Evolutionary conservation across 2,888 invertebrate genomes (phyloP).

Genomic region (Drosophila percnosoma): DNA sequence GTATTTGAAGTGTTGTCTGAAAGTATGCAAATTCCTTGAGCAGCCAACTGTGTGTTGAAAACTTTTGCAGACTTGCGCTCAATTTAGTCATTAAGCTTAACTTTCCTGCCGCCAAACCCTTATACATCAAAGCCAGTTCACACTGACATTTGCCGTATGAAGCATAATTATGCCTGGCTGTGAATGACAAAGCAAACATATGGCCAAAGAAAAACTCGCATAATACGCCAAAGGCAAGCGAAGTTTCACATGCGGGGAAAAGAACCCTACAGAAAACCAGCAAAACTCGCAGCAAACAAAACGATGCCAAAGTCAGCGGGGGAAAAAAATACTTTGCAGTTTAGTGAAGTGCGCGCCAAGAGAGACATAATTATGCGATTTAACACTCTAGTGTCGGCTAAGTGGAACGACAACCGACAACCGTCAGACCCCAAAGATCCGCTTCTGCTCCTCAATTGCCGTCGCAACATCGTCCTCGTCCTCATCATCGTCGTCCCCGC

Average conservation of each 20-base stretch:
- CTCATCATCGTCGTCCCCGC: neutral
- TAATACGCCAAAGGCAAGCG: conserved; percentile 36
- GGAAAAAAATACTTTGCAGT: conserved; percentile 55
- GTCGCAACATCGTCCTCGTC: neutral
- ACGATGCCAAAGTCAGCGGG: conserved; percentile 49
- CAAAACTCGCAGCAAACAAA: conserved; percentile 25
- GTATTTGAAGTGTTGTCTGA: conserved; percentile 28
- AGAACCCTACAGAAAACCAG: conserved; percentile 6
- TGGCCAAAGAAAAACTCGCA: conserved; percentile 42
- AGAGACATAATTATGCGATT: conserved; percentile 82
- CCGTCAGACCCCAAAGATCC: conserved; percentile 10
- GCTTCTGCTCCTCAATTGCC: neutral
- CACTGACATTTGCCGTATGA: conserved; percentile 24
- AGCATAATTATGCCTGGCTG: conserved; percentile 59
- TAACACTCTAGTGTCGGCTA: conserved; percentile 75
- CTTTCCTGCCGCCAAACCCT: conserved; percentile 32
- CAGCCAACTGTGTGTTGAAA: conserved; percentile 59
- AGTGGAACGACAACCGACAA: conserved; percentile 69
- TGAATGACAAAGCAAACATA: conserved; percentile 63
- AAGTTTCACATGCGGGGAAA: conserved; percentile 37
- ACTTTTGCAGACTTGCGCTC: conserved; percentile 58
- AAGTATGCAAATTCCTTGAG: conserved; percentile 74
- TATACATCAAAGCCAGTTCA: conserved; percentile 49
- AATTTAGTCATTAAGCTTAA: conserved; percentile 69
- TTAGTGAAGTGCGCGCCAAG: conserved; percentile 78